Evolutionary conservation across 1,140 invertebrate species (phyloP).

Genomic region (Choristoneura fumiferana): DNA sequence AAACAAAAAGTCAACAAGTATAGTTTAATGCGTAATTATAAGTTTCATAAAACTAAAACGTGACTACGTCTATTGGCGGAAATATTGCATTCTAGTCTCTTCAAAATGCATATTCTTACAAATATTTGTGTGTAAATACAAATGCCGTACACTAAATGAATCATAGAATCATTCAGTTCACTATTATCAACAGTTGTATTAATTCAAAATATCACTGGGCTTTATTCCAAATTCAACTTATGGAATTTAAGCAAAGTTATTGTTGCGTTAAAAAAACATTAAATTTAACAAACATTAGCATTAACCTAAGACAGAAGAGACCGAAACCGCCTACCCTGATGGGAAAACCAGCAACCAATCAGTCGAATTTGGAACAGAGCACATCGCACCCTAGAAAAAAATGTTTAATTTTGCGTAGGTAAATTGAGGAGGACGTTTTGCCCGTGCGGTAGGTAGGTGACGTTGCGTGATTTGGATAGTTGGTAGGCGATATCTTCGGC

Average conservation of each 20-base stretch:
- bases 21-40: constrained; percentile 68
- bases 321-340: not conserved
- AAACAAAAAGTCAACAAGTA: constrained; percentile 52
- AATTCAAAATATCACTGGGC: not conserved
- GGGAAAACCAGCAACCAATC: no score
- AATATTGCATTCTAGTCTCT: constrained; percentile 50
- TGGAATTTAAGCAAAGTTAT: not conserved
- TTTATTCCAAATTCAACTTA: constrained; percentile 14
- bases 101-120: constrained; percentile 58
- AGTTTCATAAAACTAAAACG: constrained; percentile 60
- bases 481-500: constrained; percentile 99
- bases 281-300: not conserved
- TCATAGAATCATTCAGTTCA: constrained; percentile 35
- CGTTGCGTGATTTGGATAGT: constrained; percentile 95
- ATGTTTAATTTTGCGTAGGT: constrained; percentile 79
- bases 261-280: not conserved
- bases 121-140: constrained; percentile 49
- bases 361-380: constrained; percentile 10
- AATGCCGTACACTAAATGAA: constrained; percentile 57
- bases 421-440: constrained; percentile 96
- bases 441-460: constrained; percentile 95
- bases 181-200: constrained; percentile 30
- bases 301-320: not conserved
- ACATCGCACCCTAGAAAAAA: constrained; percentile 14
- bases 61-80: constrained; percentile 62